phyloP scores from a whole-genome alignment of 2,113 vertebrate species.

The Oreotrochilus melanogaster region DNA sequence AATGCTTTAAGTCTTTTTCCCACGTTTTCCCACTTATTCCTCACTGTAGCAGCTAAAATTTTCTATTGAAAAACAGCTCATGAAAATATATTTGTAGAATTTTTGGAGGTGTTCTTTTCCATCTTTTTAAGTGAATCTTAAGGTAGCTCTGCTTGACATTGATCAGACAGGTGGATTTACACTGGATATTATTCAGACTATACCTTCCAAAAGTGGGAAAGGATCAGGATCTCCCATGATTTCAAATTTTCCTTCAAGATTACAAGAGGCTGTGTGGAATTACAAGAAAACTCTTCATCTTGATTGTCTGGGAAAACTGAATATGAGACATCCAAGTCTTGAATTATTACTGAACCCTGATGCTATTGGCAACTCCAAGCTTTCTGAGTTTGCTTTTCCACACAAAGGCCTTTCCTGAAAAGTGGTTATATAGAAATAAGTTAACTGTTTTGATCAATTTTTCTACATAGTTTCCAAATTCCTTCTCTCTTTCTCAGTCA shows the following conservation, averaged over 20 bases:
- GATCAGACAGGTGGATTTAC: not conserved
- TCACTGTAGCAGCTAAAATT: not conserved
- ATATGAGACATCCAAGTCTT: not conserved
- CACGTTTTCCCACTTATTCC: not conserved
- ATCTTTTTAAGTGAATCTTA: not conserved
- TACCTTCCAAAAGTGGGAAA: not conserved
- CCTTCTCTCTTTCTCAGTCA: fast-evolving
- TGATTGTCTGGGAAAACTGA: not conserved
- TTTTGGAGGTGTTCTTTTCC: fast-evolving
- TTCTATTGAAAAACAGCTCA: not conserved
- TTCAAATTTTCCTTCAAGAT: not conserved
- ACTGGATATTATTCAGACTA: not conserved
- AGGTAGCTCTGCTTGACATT: not conserved
- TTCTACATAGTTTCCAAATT: not conserved
- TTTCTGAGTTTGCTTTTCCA: not conserved
- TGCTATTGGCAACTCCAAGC: not conserved
- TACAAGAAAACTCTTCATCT: not conserved
- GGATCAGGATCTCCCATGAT: fast-evolving
- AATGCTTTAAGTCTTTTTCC: not conserved
- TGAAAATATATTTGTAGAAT: fast-evolving
- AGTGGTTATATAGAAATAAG: not conserved
- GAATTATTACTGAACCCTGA: not conserved
- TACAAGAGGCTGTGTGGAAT: not conserved
- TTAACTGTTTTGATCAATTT: not conserved
- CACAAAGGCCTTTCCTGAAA: not conserved